Percentiles rank a stretch among this genome's conserved stretches.
Evolutionary conservation across 2,797 vertebrate genomes (phyloP).

Genomic region (Danio kyathit): DNA sequence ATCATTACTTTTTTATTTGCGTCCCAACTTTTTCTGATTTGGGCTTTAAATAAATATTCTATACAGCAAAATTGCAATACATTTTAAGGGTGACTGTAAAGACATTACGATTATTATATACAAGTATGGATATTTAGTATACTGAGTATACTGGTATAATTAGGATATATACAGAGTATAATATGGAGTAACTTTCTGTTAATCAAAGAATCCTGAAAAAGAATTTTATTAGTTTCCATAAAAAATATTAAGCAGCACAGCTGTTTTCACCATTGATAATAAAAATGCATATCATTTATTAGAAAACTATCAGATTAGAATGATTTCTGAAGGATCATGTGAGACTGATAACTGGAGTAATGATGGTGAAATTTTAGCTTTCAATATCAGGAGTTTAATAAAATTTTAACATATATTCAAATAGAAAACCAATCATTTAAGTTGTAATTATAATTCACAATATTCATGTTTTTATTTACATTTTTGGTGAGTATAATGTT

Average conservation of each 20-base stretch:
- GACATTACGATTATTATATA: too few species aligned
- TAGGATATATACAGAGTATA: too few species aligned
- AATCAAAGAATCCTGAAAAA: too few species aligned
- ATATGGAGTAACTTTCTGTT: too few species aligned
- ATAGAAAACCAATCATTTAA: neutral
- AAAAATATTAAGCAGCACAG: neutral
- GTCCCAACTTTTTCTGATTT: too few species aligned
- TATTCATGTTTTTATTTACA: neutral
- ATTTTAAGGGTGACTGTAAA: too few species aligned
- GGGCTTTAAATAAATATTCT: too few species aligned
- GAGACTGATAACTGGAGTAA: neutral
- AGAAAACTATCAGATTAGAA: neutral
- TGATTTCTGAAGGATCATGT: neutral
- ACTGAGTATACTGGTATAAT: too few species aligned
- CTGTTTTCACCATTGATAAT: neutral
- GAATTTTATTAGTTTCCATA: too few species aligned
- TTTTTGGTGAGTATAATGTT: neutral
- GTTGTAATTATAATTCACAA: neutral
- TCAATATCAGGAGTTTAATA: neutral
- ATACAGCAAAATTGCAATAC: too few species aligned
- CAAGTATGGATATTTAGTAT: too few species aligned
- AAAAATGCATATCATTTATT: neutral
- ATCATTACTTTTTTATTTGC: too few species aligned
- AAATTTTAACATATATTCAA: neutral
- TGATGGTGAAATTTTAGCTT: neutral